phyloP scores from a whole-genome alignment of 2,113 vertebrate genomes.

The Loxodonta africana region DNA sequence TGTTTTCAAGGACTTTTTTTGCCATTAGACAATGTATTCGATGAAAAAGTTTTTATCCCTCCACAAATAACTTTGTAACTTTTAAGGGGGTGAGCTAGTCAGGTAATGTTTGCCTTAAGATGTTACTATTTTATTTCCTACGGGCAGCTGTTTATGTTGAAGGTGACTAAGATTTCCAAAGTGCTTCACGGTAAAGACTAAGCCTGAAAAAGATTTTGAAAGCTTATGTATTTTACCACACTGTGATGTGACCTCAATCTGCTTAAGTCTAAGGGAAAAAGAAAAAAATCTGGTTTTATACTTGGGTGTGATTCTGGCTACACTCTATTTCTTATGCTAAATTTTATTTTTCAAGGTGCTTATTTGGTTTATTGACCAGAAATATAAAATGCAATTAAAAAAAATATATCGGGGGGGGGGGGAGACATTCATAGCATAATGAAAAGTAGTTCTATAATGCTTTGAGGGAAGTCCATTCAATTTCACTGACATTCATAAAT shows the following conservation, averaged over 20 bases:
- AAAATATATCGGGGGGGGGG: conserved; percentile 34
- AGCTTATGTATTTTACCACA: conserved; percentile 83
- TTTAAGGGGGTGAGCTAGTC: neutral
- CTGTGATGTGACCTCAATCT: conserved; percentile 83
- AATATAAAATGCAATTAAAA: conserved; percentile 61
- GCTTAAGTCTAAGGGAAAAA: conserved; percentile 76
- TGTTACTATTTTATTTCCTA: conserved; percentile 80
- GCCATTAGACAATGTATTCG: conserved; percentile 29
- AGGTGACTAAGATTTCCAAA: conserved; percentile 77
- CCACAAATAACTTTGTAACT: neutral
- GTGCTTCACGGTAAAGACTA: conserved; percentile 80
- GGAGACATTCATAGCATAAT: conserved; percentile 63
- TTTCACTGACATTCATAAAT: conserved; percentile 80
- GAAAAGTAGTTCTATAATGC: conserved; percentile 65
- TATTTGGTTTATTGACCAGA: conserved; percentile 73
- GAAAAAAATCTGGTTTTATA: conserved; percentile 67
- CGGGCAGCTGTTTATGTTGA: conserved; percentile 81
- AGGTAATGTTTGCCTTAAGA: conserved; percentile 36
- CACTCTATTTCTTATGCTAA: conserved; percentile 8
- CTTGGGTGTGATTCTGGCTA: conserved; percentile 72
- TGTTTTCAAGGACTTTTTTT: neutral
- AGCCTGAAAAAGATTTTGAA: conserved; percentile 83
- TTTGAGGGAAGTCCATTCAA: conserved; percentile 73
- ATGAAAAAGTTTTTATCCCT: neutral
- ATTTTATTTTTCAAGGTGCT: conserved; percentile 69